Conservation (phyloP, 2,888 invertebrate genomes). For the Volucella inanis region DNA sequence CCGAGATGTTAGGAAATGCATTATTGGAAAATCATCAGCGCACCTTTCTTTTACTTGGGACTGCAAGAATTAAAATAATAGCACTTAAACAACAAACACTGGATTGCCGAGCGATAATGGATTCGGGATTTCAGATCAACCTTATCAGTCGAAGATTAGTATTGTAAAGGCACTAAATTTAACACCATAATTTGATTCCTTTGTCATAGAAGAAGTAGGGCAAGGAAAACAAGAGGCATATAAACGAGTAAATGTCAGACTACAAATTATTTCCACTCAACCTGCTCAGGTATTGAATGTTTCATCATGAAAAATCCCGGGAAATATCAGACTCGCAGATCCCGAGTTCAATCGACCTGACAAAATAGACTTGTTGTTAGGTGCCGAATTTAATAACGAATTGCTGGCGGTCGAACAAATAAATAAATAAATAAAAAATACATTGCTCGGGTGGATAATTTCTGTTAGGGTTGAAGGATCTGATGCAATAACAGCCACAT, state of each 20-base stretch:
- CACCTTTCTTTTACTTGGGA: neutral
- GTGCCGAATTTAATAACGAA: neutral
- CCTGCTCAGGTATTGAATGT: no score
- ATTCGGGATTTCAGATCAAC: neutral
- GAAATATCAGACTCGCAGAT: neutral
- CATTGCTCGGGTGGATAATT: no score
- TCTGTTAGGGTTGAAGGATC: no score
- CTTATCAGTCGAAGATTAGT: no score
- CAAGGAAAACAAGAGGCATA: neutral
- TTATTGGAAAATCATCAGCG: neutral
- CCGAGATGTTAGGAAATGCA: no score
- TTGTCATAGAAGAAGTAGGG: no score
- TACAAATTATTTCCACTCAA: no score
- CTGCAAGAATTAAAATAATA: neutral
- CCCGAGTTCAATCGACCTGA: neutral
- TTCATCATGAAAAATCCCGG: no score
- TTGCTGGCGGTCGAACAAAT: neutral
- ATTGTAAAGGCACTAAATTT: neutral
- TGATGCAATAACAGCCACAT: no score
- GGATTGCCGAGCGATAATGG: neutral
- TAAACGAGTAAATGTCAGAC: neutral
- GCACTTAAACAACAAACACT: neutral
- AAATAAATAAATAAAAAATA: no score
- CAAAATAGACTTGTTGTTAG: constrained; percentile 6
- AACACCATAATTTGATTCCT: no score